These are phyloP conservation scores for Ellobium chinense DNA, from an alignment of 2,888 invertebrate species.

Conservation along the genomic window DNA sequence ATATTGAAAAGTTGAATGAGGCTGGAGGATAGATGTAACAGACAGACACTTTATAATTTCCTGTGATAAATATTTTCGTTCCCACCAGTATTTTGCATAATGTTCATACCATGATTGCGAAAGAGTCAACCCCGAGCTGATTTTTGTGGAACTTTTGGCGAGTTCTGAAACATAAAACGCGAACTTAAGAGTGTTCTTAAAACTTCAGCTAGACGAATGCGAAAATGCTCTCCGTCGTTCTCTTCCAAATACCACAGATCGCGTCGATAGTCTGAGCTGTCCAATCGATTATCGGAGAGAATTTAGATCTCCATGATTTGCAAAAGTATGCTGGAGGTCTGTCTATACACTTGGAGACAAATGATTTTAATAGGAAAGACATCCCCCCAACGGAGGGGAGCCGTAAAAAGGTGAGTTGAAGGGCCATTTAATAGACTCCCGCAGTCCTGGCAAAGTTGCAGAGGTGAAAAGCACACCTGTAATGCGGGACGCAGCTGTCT, in stretches of 20 bases:
- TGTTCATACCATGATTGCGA: no score
- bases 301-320: not conserved
- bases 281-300: not conserved
- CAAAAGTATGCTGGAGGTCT: not conserved
- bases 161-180: no score
- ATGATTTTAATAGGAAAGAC: constrained; percentile 3
- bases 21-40: no score
- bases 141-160: no score
- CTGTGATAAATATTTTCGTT: no score
- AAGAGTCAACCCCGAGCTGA: no score
- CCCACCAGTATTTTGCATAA: no score
- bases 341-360: not conserved
- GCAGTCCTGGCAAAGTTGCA: not conserved
- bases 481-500: constrained; percentile 11
- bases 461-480: constrained; percentile 25
- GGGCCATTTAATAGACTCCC: constrained; percentile 20
- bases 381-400: not conserved
- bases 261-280: not conserved
- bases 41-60: no score
- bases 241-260: not conserved
- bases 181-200: no score
- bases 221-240: no score
- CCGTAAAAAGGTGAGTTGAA: not conserved
- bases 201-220: no score
- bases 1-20: no score